Conservation (phyloP, 2,888 invertebrate species). For the Spatulosminthurus flaviceps region DNA sequence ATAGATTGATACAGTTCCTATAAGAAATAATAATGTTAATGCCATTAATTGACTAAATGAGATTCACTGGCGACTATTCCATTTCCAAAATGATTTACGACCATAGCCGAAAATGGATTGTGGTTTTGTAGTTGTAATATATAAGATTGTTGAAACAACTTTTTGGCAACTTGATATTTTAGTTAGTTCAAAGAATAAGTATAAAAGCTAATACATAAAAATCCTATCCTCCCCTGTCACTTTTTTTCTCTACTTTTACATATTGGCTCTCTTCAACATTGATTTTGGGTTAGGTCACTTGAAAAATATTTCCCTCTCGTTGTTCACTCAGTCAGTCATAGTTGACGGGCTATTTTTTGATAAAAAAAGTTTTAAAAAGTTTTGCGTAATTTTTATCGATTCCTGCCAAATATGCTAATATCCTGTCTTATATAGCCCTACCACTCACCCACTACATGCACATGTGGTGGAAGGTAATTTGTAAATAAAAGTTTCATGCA, state of each 20-base stretch:
- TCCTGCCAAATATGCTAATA: constrained; percentile 18
- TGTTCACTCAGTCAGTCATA: no score
- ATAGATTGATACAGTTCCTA: neutral
- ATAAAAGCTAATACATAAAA: neutral
- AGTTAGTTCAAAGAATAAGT: no score
- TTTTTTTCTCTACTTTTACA: neutral
- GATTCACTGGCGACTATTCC: neutral
- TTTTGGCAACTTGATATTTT: neutral
- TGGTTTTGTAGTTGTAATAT: neutral
- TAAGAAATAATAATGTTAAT: neutral
- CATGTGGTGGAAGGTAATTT: neutral
- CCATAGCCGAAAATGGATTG: constrained; percentile 38
- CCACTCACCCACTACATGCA: constrained; percentile 7
- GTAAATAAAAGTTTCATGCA: neutral
- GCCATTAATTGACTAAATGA: neutral
- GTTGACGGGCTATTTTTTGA: neutral
- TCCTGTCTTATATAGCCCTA: neutral
- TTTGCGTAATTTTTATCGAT: constrained; percentile 18
- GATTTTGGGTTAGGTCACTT: neutral
- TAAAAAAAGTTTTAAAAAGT: neutral
- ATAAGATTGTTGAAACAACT: no score
- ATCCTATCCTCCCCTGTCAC: neutral
- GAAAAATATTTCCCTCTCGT: neutral
- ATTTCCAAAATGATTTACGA: constrained; percentile 32
- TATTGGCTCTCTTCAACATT: neutral